Base-by-base conservation (phyloP, 2,888 invertebrate species). In the Acleris emargana region DNA sequence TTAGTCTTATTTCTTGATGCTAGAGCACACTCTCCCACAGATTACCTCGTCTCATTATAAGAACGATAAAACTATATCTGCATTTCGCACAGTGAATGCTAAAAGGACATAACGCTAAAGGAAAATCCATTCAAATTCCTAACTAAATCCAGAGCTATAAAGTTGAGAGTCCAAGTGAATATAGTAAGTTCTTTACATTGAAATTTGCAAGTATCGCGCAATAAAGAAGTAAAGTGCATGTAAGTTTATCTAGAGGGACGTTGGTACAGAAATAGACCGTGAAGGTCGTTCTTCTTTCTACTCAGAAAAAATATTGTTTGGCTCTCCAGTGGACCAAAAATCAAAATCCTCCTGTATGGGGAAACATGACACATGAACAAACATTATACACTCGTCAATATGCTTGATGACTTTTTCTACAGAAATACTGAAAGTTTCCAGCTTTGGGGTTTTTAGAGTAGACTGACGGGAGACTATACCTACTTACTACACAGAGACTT, bases 11-110 rank as follows among this genome's bases (percentile, higher is more conserved):
- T 66, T 57, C 61, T 32, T 7, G 32, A 32, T 32, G 32, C 32
- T 42, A 51, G 50, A 61, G 32, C 18, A 51, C 54, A 51, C 57
- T 62, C 51, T 25, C 43, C 50, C 5, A 45, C 20, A 20, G 20
- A 51, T 51, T 57, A 51, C 38, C 51, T 32, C 20, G 61, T 57
- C 59, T 38, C 55, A 52, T 66, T 55, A 45, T 17, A 16, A 1
- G 22, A 43, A 42, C 55, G 62, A 58, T 62, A 62, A 62, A 62
- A 62, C 42, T 20, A 7, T 54, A 62, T 55, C 18, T 43, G 11
- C 62, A 18, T 3, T 9, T 42, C n/a, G 28, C 42, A 50, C 50
- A 38, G 17, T 43, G 43, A 22, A 43, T 38, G 9, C 20, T 17
- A 38, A 11, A 47, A 11, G 22, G 18, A 42, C 13, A 28, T 13